Conservation (phyloP, 1,140 invertebrate genomes). For the Protaetia brevitarsis region DNA sequence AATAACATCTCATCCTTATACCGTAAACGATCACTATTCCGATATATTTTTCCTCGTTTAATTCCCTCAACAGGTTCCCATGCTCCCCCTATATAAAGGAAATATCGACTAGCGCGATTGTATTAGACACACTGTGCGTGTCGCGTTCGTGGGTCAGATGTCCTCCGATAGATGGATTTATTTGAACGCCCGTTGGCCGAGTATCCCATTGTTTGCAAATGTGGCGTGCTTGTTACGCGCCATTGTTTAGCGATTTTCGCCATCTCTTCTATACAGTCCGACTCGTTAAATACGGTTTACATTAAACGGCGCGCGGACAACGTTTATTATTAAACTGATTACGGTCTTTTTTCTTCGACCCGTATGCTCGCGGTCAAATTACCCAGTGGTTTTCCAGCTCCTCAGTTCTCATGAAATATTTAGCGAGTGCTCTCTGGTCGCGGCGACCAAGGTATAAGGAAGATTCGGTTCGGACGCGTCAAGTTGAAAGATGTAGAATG, state of each 20-base stretch:
- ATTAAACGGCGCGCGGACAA: conserved; percentile 5
- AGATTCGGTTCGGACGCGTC: not conserved
- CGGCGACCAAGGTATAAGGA: not conserved
- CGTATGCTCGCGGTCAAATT: not conserved
- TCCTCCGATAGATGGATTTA: conserved; percentile 6
- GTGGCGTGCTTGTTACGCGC: conserved; percentile 1
- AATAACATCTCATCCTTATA: too few species aligned
- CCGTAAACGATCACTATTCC: too few species aligned
- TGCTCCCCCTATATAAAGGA: too few species aligned
- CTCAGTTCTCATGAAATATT: not conserved
- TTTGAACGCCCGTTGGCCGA: not conserved
- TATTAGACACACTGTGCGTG: conserved; percentile 3
- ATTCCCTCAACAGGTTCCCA: too few species aligned
- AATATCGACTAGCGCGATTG: too few species aligned
- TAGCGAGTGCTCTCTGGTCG: not conserved
- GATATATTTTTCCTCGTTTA: too few species aligned
- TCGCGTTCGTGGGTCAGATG: conserved; percentile 10
- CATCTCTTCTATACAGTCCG: not conserved
- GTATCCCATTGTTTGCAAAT: conserved; percentile 6
- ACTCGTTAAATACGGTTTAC: conserved; percentile 10
- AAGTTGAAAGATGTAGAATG: not conserved
- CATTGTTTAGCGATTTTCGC: conserved; percentile 13
- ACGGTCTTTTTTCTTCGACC: not conserved
- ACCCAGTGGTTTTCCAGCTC: not conserved
- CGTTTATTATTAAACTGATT: conserved; percentile 14